These are phyloP conservation scores for Poecilobothrus nobilitatus DNA, from an alignment of 2,888 invertebrate genomes.

Conservation along the genomic window DNA sequence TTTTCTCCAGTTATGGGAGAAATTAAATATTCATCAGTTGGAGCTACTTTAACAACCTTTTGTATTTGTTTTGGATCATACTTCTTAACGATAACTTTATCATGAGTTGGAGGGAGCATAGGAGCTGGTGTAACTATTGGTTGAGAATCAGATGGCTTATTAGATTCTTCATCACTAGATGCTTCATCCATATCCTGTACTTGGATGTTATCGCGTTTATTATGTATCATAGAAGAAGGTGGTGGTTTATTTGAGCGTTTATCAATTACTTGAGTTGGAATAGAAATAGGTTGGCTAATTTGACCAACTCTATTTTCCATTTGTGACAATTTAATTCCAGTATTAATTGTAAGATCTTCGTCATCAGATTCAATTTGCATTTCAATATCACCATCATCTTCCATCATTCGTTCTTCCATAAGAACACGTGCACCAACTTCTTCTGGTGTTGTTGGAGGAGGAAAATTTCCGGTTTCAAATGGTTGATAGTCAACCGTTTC, in stretches of 20 bases:
- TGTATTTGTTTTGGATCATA: constrained; percentile 87
- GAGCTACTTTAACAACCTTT: constrained; percentile 53
- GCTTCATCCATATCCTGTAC: constrained; percentile 92
- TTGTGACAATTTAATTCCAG: constrained; percentile 50
- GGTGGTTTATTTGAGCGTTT: constrained; percentile 19
- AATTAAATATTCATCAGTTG: constrained; percentile 83
- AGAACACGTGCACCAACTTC: constrained; percentile 93
- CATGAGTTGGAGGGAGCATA: constrained; percentile 77
- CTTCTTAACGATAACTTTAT: constrained; percentile 91
- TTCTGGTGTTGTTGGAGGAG: constrained; percentile 93
- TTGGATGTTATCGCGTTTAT: constrained; percentile 48
- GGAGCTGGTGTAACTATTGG: constrained; percentile 45
- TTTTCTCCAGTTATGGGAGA: constrained; percentile 98
- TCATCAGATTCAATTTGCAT: constrained; percentile 87
- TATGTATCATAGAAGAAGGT: constrained; percentile 30
- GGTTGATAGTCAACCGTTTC: constrained; percentile 99
- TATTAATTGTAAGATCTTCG: constrained; percentile 48
- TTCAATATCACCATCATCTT: constrained; percentile 71
- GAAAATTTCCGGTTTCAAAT: constrained; percentile 91
- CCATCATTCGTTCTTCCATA: constrained; percentile 74
- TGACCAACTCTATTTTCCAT: constrained; percentile 55
- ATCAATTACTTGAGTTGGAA: constrained; percentile 40
- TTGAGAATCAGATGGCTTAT: constrained; percentile 41
- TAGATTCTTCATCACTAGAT: constrained; percentile 61
- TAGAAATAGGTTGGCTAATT: constrained; percentile 40